Evolutionary conservation across 2,888 invertebrate genomes (phyloP).

Genomic region (Drosophila fungiperda): DNA sequence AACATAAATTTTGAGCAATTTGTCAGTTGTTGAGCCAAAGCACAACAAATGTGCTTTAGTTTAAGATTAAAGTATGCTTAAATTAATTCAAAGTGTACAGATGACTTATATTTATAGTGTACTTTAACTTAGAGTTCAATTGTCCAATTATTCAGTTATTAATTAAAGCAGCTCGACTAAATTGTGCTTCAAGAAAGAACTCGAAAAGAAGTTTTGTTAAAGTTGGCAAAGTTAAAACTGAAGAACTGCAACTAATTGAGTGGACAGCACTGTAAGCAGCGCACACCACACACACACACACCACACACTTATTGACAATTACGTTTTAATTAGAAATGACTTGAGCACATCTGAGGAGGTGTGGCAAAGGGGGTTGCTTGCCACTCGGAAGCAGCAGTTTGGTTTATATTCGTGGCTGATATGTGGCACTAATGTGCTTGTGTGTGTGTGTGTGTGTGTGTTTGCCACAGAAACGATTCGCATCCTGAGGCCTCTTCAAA

Average conservation of each 20-base stretch:
- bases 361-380: conserved; percentile 14
- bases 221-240: conserved; percentile 10
- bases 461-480: not conserved
- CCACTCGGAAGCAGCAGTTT: conserved; percentile 52
- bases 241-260: conserved; percentile 19
- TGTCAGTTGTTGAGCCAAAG: conserved; percentile 5
- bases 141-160: not conserved
- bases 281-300: conserved; percentile 2
- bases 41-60: not conserved
- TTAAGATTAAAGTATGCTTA: not conserved
- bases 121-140: no score
- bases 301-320: conserved; percentile 48
- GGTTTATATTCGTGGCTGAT: conserved; percentile 64
- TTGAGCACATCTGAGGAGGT: conserved; percentile 13
- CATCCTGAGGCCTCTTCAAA: conserved; percentile 10
- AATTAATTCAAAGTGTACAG: conserved; percentile 2
- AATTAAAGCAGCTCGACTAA: not conserved
- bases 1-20: conserved; percentile 36
- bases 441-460: conserved; percentile 8
- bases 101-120: not conserved
- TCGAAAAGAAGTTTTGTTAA: not conserved
- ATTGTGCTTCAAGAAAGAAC: not conserved
- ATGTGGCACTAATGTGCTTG: conserved; percentile 37
- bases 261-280: conserved; percentile 35
- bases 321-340: conserved; percentile 69